These are phyloP conservation scores for Hestina assimilis DNA, from an alignment of 1,140 invertebrate species.

Conservation along the genomic window DNA sequence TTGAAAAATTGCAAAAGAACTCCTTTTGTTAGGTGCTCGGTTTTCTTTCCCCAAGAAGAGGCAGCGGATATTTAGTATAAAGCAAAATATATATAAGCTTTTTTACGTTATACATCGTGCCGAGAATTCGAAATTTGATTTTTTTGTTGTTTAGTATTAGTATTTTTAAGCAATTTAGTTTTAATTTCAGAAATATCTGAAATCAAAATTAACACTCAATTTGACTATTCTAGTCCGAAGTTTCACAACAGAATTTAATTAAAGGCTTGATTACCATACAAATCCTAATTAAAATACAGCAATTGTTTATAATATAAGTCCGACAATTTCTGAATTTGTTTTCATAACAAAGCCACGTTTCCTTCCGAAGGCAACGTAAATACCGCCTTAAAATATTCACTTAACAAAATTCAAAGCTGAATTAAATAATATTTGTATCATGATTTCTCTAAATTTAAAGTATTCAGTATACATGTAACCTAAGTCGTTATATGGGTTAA, in stretches of 20 bases:
- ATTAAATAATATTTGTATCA: constrained; percentile 3
- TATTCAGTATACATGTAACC: no score
- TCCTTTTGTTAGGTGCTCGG: constrained; percentile 47
- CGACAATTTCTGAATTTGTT: constrained; percentile 26
- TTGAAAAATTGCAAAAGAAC: constrained; percentile 56
- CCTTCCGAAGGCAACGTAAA: constrained; percentile 19
- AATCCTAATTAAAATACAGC: constrained; percentile 30
- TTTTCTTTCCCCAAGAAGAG: constrained; percentile 37
- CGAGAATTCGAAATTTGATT: no score
- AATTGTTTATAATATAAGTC: constrained; percentile 28
- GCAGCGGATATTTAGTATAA: constrained; percentile 43
- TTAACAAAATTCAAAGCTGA: constrained; percentile 10
- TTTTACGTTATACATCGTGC: no score
- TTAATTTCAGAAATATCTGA: background rate
- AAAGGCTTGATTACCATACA: constrained; percentile 29
- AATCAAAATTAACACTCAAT: no score
- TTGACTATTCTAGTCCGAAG: constrained; percentile 13
- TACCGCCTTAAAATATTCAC: constrained; percentile 9
- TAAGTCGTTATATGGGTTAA: no score
- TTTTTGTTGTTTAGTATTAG: no score
- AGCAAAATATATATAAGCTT: no score
- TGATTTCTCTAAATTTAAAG: background rate
- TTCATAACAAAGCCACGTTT: constrained; percentile 19
- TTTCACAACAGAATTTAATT: constrained; percentile 29
- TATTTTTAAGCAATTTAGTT: no score